Percentiles rank a stretch among this genome's conserved stretches.
These are phyloP conservation scores for Platypus cylindrus DNA, from an alignment of 2,888 invertebrate genomes.

Conservation along the genomic window DNA sequence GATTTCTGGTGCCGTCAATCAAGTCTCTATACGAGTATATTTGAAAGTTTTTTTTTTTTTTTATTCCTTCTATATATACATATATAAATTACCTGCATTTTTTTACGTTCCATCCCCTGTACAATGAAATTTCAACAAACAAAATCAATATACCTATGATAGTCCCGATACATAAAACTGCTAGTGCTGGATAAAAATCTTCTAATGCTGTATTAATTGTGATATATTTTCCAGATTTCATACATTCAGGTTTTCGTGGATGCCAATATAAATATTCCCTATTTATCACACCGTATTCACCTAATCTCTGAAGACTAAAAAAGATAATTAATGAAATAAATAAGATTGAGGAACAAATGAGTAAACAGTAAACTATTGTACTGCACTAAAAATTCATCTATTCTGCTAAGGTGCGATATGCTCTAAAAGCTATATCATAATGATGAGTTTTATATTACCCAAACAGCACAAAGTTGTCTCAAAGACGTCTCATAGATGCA, in stretches of 20 bases:
- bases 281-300: constrained; percentile 25
- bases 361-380: constrained; percentile 1
- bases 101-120: too few relatives aligned
- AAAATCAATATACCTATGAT: constrained; percentile 22
- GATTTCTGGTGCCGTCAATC: too few relatives aligned
- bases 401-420: too few relatives aligned
- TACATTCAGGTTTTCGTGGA: constrained; percentile 27
- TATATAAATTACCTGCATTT: too few relatives aligned
- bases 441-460: too few relatives aligned
- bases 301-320: constrained; percentile 25
- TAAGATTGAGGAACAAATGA: background rate
- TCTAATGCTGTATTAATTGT: constrained; percentile 23
- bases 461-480: too few relatives aligned
- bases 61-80: background rate
- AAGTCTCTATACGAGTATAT: too few relatives aligned
- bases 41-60: background rate
- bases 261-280: constrained; percentile 26
- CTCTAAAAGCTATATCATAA: too few relatives aligned
- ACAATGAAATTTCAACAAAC: constrained; percentile 16
- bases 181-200: constrained; percentile 27
- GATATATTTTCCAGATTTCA: constrained; percentile 18
- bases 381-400: constrained; percentile 6
- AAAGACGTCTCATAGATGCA: too few relatives aligned
- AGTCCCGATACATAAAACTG: constrained; percentile 22
- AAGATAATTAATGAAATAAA: constrained; percentile 1